phyloP scores from a whole-genome alignment of 1,140 invertebrate species.

The Formica selysi region DNA sequence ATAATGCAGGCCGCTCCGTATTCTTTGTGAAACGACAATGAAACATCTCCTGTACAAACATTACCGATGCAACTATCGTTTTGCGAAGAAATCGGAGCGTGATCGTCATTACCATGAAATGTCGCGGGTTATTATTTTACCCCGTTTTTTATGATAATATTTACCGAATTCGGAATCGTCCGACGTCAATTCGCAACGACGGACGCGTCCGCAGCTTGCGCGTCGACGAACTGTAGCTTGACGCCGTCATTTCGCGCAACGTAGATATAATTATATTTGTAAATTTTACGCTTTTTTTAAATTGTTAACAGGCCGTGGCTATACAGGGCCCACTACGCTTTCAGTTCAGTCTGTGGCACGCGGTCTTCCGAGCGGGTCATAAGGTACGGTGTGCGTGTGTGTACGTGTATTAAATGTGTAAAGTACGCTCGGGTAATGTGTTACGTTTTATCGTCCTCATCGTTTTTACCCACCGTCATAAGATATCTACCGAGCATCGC shows the following conservation, averaged over 20 bases:
- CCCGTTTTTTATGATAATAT: constrained; percentile 8
- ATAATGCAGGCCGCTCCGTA: background rate
- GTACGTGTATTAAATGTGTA: background rate
- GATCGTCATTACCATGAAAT: background rate
- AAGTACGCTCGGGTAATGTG: constrained; percentile 23
- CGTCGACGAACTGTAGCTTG: too few relatives aligned
- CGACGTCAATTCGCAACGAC: constrained; percentile 44
- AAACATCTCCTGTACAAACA: background rate
- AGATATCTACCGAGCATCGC: constrained; percentile 48
- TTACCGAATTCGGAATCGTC: constrained; percentile 13
- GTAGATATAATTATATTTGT: constrained; percentile 78
- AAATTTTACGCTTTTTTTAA: constrained; percentile 76
- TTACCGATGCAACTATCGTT: background rate
- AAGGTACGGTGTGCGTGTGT: constrained; percentile 21
- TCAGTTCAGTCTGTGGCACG: constrained; percentile 85
- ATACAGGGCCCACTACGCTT: constrained; percentile 84
- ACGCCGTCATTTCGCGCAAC: constrained; percentile 60
- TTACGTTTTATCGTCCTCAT: constrained; percentile 30
- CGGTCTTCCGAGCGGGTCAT: constrained; percentile 80
- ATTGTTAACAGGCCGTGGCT: constrained; percentile 86
- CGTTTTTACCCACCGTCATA: background rate
- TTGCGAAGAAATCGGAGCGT: background rate
- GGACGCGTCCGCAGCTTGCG: background rate
- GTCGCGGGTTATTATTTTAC: background rate
- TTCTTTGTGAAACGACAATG: background rate